These are phyloP conservation scores for Urosaurus nigricauda DNA, from an alignment of 2,797 vertebrate genomes.

Conservation along the genomic window DNA sequence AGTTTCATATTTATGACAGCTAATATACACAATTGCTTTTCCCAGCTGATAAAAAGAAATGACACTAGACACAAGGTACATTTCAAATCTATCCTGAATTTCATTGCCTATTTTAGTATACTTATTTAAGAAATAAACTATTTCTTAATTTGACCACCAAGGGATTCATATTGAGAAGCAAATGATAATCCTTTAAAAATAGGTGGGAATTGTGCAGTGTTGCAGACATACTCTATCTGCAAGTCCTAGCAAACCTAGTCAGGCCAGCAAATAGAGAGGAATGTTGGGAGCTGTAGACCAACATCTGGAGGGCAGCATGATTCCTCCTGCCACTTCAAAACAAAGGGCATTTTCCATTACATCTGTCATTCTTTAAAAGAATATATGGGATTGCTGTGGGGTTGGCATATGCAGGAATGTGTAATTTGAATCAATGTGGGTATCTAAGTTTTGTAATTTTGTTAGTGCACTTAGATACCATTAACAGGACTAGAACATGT, in stretches of 20 bases:
- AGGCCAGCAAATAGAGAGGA: no score
- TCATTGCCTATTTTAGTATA: neutral
- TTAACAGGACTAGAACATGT: neutral
- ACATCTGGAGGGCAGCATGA: no score
- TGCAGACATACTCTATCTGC: no score
- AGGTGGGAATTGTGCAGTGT: no score
- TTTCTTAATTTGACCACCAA: neutral
- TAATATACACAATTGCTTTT: no score
- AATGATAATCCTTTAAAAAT: neutral
- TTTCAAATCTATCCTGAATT: neutral
- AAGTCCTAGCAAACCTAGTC: no score
- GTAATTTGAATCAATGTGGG: neutral
- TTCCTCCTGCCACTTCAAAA: neutral
- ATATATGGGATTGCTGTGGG: neutral
- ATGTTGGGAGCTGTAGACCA: no score
- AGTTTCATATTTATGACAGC: no score
- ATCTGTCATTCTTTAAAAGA: neutral
- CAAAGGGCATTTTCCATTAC: neutral
- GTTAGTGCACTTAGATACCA: neutral
- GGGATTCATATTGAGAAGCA: neutral
- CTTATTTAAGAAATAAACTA: neutral
- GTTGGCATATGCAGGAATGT: neutral
- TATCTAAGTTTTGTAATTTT: neutral
- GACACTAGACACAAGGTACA: no score
- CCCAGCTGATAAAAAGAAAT: no score